Evolutionary conservation across 2,113 vertebrate genomes (phyloP).

Genomic region (Empidonax alnorum): DNA sequence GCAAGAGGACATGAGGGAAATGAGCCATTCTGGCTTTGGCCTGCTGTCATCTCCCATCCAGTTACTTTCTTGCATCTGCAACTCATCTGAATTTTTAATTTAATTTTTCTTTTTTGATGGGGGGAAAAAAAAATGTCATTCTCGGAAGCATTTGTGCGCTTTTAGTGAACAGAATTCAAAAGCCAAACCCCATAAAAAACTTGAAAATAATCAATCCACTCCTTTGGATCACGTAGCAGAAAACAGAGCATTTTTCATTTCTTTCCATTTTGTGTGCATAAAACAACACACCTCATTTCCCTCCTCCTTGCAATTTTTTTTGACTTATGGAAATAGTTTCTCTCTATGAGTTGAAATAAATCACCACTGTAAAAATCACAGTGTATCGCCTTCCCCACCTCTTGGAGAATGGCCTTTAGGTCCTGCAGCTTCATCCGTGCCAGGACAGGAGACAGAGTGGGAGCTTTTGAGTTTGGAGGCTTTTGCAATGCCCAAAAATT

Average conservation of each 20-base stretch:
- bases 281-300: not conserved
- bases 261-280: not conserved
- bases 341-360: not conserved
- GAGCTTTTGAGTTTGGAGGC: constrained; percentile 1
- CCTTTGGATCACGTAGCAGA: constrained; percentile 35
- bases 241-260: constrained; percentile 2
- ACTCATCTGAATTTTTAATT: constrained; percentile 33
- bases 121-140: not conserved
- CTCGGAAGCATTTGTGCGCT: not conserved
- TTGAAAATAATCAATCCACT: constrained; percentile 30
- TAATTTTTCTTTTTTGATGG: not conserved
- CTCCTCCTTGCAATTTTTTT: constrained; percentile 25
- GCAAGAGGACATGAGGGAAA: not conserved
- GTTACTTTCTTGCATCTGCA: constrained; percentile 16
- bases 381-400: not conserved
- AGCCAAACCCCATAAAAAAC: not conserved
- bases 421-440: not conserved
- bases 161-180: constrained; percentile 10
- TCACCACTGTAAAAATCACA: not conserved
- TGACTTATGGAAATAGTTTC: constrained; percentile 19
- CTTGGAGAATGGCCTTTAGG: not conserved
- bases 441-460: not conserved
- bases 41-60: not conserved
- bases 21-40: not conserved
- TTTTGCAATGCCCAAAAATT: constrained; percentile 15